phyloP scores from a whole-genome alignment of 1,140 invertebrate species.

The Chionoecetes opilio region DNA sequence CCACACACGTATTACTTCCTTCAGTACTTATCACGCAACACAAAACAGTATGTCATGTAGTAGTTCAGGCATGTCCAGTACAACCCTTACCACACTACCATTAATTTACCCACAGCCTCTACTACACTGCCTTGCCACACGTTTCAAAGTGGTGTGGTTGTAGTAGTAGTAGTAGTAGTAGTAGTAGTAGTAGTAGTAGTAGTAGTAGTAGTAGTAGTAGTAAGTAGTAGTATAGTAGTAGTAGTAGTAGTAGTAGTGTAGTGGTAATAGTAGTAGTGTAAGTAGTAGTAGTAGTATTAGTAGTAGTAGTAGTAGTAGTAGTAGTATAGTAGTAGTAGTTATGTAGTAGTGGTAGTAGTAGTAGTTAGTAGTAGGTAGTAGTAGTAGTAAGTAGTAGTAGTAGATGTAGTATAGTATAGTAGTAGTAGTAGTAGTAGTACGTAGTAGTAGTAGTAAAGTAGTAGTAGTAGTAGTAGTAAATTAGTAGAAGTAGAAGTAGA shows the following conservation, averaged over 20 bases:
- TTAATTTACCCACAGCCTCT: too few species aligned
- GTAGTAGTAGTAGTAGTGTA: background rate
- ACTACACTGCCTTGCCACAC: too few species aligned
- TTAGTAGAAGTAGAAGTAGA: conserved; percentile 27
- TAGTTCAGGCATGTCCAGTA: too few species aligned
- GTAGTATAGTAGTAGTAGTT: background rate
- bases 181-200: conserved; percentile 10
- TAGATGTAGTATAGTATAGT: background rate
- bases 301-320: background rate
- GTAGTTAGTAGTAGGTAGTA: background rate
- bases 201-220: conserved; percentile 17
- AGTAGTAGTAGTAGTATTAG: background rate
- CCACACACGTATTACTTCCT: too few species aligned
- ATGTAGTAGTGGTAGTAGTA: background rate
- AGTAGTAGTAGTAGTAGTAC: background rate
- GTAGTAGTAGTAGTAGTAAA: background rate
- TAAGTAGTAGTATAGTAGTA: background rate
- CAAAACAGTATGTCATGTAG: too few species aligned
- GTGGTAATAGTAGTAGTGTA: too few species aligned
- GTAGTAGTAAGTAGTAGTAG: background rate
- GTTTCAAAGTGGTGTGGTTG: too few species aligned
- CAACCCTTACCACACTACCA: too few species aligned
- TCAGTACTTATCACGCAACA: too few species aligned
- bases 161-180: conserved; percentile 30
- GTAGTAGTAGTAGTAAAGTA: background rate